Evolutionary conservation across 1,140 invertebrate genomes (phyloP), one percentile per base, ranked within the genome.

Genomic region (Trichogramma pretiosum): DNA sequence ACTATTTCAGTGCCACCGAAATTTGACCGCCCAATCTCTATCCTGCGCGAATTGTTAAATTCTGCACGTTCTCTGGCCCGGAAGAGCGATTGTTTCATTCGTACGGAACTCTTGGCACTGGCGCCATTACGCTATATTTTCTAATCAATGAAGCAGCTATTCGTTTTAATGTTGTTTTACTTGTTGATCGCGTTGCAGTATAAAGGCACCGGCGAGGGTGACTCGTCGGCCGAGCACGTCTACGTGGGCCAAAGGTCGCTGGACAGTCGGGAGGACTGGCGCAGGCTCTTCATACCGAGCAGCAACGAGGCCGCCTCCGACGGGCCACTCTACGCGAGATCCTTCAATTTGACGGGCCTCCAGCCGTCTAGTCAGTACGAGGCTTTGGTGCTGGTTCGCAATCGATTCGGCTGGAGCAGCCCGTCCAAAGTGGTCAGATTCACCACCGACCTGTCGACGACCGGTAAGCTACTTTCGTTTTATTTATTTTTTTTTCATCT

Each of bases 381-480:
- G 61, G 81, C 80, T 0, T 65, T 79, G 2, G 72, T 87, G 7
- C 73, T 78, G 17, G 81, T 82, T 2, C 77, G 81, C 64, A 87
- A 86, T 66, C 75, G 77, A 49, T 84, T 78, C 54, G 83, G 83
- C 3, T 82, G 78, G 77, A 83, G 82, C 39, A 75, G 77, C 53
- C 74, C 77, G 1, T 83, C 80, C 8, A 74, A 76, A 14, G 72
- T 81, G 21, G 70, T 81, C 32, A 70, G 75, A 52, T 85, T 86
- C 56, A 71, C 79, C 9, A 51, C 42, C n/a, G 16, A 13, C 5
- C 34, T 14, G 5, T 10, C n/a, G n/a, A n/a, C 11, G n/a, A 16
- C 36, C 21, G 7, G 48, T 45, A 13, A 44, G 48, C 14, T 16
- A 22, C 22, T 26, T 14, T 3, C 22, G 2, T 2, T 5, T 37